Conservation (phyloP, 2,888 invertebrate genomes). For the Napeogenes inachia region DNA sequence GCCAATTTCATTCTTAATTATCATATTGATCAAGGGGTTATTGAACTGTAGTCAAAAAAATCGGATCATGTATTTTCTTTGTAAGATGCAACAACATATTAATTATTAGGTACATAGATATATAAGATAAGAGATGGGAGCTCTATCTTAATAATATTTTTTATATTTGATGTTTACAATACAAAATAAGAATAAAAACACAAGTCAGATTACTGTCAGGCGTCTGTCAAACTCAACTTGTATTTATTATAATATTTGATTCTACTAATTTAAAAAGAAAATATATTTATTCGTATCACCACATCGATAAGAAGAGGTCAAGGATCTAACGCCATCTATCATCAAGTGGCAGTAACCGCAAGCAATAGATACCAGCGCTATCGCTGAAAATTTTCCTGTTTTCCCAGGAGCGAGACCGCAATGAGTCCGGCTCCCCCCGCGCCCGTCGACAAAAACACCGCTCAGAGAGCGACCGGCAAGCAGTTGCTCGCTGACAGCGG, state of each 20-base stretch:
- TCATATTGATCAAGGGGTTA: neutral
- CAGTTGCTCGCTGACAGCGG: slow-evolving; percentile 56
- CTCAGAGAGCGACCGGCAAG: slow-evolving; percentile 42
- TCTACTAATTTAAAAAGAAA: neutral
- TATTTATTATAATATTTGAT: no score
- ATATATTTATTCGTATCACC: neutral
- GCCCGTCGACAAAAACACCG: slow-evolving; percentile 60
- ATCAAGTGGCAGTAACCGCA: slow-evolving; percentile 54
- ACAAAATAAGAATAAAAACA: no score
- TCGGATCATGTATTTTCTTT: no score
- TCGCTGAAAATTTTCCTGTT: slow-evolving; percentile 68
- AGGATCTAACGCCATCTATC: slow-evolving; percentile 62
- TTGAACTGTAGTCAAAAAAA: neutral
- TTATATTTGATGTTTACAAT: no score
- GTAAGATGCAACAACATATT: no score
- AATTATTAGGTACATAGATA: no score
- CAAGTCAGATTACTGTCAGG: no score
- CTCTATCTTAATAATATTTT: no score
- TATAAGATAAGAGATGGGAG: no score
- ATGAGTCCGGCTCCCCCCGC: slow-evolving; percentile 70
- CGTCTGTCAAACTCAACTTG: no score
- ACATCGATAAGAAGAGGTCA: slow-evolving; percentile 29
- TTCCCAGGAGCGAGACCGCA: slow-evolving; percentile 73
- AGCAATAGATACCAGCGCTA: slow-evolving; percentile 50
- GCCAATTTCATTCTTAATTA: neutral